Conservation (phyloP, 2,113 vertebrate genomes). For the Rissa tridactyla region DNA sequence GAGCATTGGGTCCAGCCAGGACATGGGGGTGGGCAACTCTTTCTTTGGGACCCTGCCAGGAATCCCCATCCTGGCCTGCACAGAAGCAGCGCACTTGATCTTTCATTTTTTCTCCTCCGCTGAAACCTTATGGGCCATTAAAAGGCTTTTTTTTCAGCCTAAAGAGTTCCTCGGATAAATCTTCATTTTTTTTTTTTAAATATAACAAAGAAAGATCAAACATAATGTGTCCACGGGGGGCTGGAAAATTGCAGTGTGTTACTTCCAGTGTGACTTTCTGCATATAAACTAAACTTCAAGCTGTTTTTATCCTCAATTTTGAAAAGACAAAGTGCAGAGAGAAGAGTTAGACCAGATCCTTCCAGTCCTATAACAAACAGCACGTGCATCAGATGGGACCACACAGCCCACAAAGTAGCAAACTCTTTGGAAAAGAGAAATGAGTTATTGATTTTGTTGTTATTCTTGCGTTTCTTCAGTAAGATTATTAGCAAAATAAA, state of each 20-base stretch:
- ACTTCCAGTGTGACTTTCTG: not conserved
- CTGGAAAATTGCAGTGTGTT: not conserved
- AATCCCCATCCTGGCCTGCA: not conserved
- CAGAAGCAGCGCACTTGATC: accelerated
- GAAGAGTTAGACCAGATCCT: not conserved
- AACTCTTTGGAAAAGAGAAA: not conserved
- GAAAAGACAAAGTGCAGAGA: not conserved
- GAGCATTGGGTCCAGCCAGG: not conserved
- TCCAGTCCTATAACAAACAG: not conserved
- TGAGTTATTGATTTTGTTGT: not conserved
- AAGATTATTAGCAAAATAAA: not conserved
- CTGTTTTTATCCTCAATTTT: not conserved
- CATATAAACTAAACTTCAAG: not conserved
- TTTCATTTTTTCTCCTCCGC: not conserved
- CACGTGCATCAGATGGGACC: not conserved
- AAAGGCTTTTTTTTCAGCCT: not conserved
- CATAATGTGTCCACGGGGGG: not conserved
- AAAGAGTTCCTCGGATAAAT: not conserved
- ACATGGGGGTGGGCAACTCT: not conserved
- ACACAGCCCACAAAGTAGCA: not conserved
- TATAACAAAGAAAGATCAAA: not conserved
- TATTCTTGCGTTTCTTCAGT: not conserved
- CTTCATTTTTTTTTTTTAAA: not conserved
- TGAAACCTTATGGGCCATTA: not conserved
- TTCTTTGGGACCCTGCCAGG: not conserved